These are phyloP conservation scores for Agapetus fuscipes DNA, from an alignment of 2,888 invertebrate species.

Conservation along the genomic window DNA sequence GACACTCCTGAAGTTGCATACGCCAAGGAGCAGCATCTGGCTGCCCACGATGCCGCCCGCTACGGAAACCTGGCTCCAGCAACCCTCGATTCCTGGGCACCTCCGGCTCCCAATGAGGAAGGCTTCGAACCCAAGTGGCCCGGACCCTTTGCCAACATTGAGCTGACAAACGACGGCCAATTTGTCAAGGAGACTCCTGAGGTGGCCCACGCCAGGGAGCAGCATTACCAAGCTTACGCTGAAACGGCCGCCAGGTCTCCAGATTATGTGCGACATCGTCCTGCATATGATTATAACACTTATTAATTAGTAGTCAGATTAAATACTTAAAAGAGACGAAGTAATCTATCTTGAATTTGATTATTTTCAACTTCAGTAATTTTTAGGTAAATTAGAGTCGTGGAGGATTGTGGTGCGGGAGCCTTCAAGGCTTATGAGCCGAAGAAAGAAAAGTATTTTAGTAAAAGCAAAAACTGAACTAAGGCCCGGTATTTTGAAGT, in stretches of 20 bases:
- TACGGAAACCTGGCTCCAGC: background rate
- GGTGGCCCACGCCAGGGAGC: constrained; percentile 9
- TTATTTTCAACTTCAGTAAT: no score
- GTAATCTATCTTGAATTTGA: no score
- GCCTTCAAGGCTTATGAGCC: no score
- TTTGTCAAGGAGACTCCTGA: constrained; percentile 11
- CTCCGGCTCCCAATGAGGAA: background rate
- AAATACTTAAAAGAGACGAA: no score
- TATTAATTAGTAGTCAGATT: no score
- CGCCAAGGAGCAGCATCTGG: constrained; percentile 2
- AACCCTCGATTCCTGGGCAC: background rate
- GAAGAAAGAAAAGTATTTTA: no score
- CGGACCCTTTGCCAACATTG: constrained; percentile 10
- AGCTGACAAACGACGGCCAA: constrained; percentile 10
- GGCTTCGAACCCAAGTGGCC: constrained; percentile 1
- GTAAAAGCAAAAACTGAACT: no score
- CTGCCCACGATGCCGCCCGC: constrained; percentile 1
- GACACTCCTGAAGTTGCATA: constrained; percentile 8
- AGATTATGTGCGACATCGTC: background rate
- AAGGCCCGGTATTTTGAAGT: no score
- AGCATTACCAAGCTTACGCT: constrained; percentile 6
- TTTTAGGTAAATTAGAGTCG: no score
- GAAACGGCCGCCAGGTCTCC: background rate
- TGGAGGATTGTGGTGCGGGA: no score
- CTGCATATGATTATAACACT: background rate